Evolutionary conservation across 2,888 invertebrate genomes (phyloP).

Genomic region (Apocheima hispidaria): DNA sequence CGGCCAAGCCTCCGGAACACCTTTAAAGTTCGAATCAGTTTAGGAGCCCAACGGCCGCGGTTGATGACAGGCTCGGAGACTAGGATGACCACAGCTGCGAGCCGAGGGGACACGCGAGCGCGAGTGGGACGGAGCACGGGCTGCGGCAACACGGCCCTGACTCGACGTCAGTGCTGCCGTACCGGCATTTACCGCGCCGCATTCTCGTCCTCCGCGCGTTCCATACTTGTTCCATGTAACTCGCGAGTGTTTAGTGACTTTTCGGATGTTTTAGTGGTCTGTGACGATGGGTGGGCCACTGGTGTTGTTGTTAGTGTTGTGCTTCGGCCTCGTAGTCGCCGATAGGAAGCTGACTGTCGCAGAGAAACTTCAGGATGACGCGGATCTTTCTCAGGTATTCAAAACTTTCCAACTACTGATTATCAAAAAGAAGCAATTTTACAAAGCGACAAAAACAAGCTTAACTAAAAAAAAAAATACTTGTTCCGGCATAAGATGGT

Average conservation of each 20-base stretch:
- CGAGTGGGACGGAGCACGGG: constrained; percentile 64
- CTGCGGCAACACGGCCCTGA: constrained; percentile 64
- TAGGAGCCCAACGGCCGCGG: constrained; percentile 59
- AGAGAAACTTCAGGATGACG: constrained; percentile 88
- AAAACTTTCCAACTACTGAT: constrained; percentile 60
- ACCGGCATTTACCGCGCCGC: constrained; percentile 75
- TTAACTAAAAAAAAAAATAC: neutral
- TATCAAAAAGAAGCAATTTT: constrained; percentile 6
- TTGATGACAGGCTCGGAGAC: constrained; percentile 40
- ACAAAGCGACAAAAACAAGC: neutral
- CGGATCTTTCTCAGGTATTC: constrained; percentile 89
- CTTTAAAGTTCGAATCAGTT: constrained; percentile 40
- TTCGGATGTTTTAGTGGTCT: constrained; percentile 62
- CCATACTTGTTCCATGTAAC: constrained; percentile 56
- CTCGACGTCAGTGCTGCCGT: constrained; percentile 55
- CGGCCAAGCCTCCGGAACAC: constrained; percentile 37
- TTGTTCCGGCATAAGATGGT: neutral
- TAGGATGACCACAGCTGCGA: constrained; percentile 66
- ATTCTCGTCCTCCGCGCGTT: constrained; percentile 62
- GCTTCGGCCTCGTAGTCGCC: constrained; percentile 61
- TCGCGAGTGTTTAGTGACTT: constrained; percentile 73
- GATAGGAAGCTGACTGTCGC: constrained; percentile 83
- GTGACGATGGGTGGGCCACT: constrained; percentile 69
- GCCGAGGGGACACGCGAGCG: constrained; percentile 56
- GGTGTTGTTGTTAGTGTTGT: constrained; percentile 78